Conservation (phyloP, 2,113 vertebrate species). For the Indicator maculatus region DNA sequence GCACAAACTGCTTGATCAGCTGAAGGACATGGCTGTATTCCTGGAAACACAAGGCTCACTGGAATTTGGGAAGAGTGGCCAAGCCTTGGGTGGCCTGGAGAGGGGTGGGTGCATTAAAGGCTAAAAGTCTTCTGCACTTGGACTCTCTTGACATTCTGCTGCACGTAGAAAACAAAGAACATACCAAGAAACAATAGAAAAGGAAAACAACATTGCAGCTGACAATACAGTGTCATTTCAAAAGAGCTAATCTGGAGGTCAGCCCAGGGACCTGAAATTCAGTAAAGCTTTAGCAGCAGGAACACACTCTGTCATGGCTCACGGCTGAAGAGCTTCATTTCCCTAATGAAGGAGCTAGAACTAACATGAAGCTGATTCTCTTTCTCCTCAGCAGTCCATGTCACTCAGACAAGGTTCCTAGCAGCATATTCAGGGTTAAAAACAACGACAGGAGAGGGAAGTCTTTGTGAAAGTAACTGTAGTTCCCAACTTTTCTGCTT, state of each 20-base stretch:
- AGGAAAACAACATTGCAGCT: neutral
- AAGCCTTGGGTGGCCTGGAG: neutral
- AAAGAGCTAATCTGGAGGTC: neutral
- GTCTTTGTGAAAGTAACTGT: neutral
- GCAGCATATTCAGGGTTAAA: conserved; percentile 69
- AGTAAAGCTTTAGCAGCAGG: conserved; percentile 45
- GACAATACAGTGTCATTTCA: neutral
- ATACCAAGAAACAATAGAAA: conserved; percentile 3
- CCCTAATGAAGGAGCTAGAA: neutral
- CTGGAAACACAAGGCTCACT: neutral
- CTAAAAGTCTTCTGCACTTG: neutral
- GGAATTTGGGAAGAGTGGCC: neutral
- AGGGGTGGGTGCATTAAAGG: neutral
- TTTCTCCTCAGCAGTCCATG: neutral
- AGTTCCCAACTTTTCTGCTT: neutral
- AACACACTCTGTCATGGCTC: neutral
- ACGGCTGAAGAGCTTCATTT: neutral
- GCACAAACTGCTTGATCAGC: neutral
- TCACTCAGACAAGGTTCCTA: neutral
- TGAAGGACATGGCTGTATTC: neutral
- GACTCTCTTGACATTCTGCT: neutral
- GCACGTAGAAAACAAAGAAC: conserved; percentile 7
- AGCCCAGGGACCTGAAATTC: conserved; percentile 49
- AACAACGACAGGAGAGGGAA: neutral
- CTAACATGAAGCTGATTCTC: neutral